A percentile compares a stretch with the other conserved stretches of the same genome.
phyloP scores from a whole-genome alignment of 2,113 vertebrate genomes.

The Gobiocypris rarus region DNA sequence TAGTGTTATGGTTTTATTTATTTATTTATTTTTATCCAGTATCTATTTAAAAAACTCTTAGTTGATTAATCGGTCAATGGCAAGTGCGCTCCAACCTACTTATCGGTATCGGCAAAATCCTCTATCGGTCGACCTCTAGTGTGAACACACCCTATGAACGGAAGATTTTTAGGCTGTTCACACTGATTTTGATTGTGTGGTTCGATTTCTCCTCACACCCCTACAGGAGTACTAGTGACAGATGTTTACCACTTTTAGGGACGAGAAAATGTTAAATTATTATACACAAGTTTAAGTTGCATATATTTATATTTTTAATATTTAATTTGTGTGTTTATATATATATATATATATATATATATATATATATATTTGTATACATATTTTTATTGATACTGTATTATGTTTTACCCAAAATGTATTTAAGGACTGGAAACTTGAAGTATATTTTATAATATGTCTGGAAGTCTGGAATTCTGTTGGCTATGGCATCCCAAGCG shows the following conservation, averaged over 20 bases:
- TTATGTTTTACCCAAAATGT: neutral
- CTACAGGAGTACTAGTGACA: neutral
- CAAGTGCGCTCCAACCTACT: too few species aligned
- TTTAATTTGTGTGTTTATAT: neutral
- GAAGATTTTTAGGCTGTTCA: neutral
- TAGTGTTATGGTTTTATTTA: too few species aligned
- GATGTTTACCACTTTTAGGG: neutral
- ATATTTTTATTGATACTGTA: too few species aligned
- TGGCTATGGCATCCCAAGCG: conserved; percentile 51
- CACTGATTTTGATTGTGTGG: neutral
- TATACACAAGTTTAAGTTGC: too few species aligned
- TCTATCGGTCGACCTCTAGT: too few species aligned
- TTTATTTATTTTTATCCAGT: too few species aligned
- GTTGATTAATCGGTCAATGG: too few species aligned
- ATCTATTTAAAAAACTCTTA: too few species aligned
- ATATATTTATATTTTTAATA: too few species aligned
- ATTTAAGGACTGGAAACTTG: neutral
- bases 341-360: too few species aligned
- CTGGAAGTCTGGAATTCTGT: conserved; percentile 4
- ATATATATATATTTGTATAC: too few species aligned
- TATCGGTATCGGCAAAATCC: too few species aligned
- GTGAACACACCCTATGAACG: neutral
- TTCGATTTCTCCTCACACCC: neutral
- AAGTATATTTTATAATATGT: neutral
- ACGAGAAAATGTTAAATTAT: neutral